phyloP scores from a whole-genome alignment of 2,797 vertebrate species.

The Bradypus variegatus region DNA sequence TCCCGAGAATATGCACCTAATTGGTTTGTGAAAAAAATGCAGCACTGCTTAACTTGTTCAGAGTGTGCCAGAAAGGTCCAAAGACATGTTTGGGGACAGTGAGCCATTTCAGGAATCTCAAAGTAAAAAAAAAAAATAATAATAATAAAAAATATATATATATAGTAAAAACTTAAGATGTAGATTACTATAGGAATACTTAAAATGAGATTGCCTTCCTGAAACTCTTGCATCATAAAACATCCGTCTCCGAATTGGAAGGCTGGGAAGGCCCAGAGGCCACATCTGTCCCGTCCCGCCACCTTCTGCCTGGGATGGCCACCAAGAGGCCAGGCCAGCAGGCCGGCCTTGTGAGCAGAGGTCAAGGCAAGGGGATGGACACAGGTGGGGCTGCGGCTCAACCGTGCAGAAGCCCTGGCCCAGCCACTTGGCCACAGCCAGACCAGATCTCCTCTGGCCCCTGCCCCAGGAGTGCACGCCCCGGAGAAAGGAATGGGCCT shows the following conservation, averaged over 20 bases:
- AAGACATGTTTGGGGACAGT: background rate
- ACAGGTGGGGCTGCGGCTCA: background rate
- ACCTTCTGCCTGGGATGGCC: background rate
- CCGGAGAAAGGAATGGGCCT: background rate
- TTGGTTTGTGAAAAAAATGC: background rate
- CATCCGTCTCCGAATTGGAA: background rate
- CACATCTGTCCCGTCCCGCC: background rate
- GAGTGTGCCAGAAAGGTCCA: background rate
- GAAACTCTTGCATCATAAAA: slow-evolving; percentile 25
- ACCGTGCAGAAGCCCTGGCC: background rate
- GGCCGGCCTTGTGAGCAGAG: background rate
- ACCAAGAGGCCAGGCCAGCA: background rate
- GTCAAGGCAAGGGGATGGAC: background rate
- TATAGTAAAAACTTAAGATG: background rate
- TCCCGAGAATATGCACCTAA: slow-evolving; percentile 45
- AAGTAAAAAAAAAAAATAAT: background rate
- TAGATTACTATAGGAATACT: background rate
- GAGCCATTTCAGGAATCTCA: background rate
- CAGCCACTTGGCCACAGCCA: background rate
- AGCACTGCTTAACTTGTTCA: background rate
- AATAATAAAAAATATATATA: too few relatives aligned
- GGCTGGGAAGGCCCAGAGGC: background rate
- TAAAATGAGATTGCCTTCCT: background rate
- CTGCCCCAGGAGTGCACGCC: background rate
- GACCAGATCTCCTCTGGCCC: background rate